Evolutionary conservation across 2,797 vertebrate species (phyloP), one percentile per base, ranked within the genome.

Genomic region (Varecia variegata): DNA sequence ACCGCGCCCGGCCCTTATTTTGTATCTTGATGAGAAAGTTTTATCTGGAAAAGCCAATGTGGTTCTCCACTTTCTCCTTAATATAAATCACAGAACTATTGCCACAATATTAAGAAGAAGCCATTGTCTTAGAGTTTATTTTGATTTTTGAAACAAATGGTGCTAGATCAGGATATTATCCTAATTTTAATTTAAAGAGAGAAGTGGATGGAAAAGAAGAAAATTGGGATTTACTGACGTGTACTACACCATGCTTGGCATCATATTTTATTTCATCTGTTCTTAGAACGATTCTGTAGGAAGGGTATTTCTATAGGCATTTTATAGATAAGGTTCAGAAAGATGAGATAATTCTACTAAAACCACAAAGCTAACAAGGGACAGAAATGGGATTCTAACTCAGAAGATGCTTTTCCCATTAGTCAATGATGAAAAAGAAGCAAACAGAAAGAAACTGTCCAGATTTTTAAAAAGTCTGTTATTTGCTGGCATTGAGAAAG

Each of bases 111-210:
- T 54, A 96, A 93, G 25, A 47, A 84, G 60, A 82, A 82, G 60
- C 8, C 32, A 85, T 9, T 87, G 35, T 77, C 43, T 80, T 89
- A 92, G 35, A 90, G n/a, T 80, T 81, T 67, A 68, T 93, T 92
- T 96, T 80, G 11, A 32, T 92, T 74, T 84, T 90, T 93, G 92
- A 27, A 68, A 35, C 38, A 95, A 62, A 87, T 70, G 71, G 38
- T 73, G 47, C 43, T 95, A 47, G 40, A 77, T 90, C 20, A 83
- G 14, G 56, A 62, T 85, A 88, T 52, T 56, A 67, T 60, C 45
- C 60, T 77, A 81, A 88, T 92, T 96, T 93, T 90, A 94, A 85
- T 50, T 81, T 52, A 91, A 90, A 92, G 83, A 94, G 47, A 88
- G 45, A 85, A 82, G 23, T 54, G 27, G 40, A 58, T 40, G 30